These are phyloP conservation scores for Chymomyza procnemis DNA, from an alignment of 2,888 invertebrate species.

Conservation along the genomic window DNA sequence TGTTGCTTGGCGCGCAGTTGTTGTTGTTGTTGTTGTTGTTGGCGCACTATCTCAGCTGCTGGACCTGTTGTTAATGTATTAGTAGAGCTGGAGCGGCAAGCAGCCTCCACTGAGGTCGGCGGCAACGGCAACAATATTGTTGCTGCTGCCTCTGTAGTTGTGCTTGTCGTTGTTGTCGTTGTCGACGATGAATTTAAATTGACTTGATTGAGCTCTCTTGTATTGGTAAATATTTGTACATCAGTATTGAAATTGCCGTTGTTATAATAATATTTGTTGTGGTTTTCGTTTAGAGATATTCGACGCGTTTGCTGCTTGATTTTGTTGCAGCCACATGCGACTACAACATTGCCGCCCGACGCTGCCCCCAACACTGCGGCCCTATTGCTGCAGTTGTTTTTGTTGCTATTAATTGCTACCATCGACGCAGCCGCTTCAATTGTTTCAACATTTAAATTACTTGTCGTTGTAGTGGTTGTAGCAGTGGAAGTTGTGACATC, in stretches of 20 bases:
- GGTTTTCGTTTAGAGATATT: constrained; percentile 50
- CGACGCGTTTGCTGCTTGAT: constrained; percentile 50
- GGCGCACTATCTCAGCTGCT: constrained; percentile 45
- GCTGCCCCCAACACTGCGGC: background rate
- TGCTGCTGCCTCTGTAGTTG: background rate
- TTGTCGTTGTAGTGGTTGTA: constrained; percentile 40
- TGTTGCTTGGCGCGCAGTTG: constrained; percentile 30
- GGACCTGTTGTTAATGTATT: constrained; percentile 15
- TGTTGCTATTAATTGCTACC: constrained; percentile 47
- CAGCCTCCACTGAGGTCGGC: constrained; percentile 52
- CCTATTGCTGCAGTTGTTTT: constrained; percentile 14
- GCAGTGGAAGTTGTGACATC: constrained; percentile 55
- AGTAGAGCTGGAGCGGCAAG: constrained; percentile 8
- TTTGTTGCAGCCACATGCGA: constrained; percentile 51
- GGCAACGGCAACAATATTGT: background rate
- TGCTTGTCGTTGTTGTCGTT: constrained; percentile 17
- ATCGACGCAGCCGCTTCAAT: constrained; percentile 53
- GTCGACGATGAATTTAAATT: constrained; percentile 66
- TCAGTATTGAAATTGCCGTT: constrained; percentile 40
- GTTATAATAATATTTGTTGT: constrained; percentile 32
- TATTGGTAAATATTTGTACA: constrained; percentile 71
- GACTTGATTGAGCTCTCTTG: constrained; percentile 69
- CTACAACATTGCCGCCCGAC: too few species aligned
- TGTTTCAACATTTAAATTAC: constrained; percentile 62
- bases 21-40: constrained; percentile 18